Evolutionary conservation across 1,140 invertebrate species (phyloP), one percentile per base, ranked within the genome.

Genomic region (Drosophila ficusphila): DNA sequence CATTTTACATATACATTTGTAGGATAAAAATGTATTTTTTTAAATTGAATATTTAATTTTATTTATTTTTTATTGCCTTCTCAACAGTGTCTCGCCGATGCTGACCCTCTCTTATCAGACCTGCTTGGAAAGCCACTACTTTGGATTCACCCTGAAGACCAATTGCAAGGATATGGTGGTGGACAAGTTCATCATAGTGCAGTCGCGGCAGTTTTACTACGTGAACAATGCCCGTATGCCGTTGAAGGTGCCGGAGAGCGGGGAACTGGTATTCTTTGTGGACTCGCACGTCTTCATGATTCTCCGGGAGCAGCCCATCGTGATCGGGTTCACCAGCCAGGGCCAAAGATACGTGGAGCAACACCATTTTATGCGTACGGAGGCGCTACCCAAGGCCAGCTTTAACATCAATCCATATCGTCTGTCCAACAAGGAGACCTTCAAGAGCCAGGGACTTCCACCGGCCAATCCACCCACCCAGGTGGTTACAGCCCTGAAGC

Each of bases 311-410:
- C 79, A 85, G 51, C 89, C 89, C 4, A 90, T 90, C 48, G 62
- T 90, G 4, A 76, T 90, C 29, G 69, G 75, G 8, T 88, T 76
- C 11, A 52, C 68, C 16, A 60, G 44, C 7, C 36, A 62, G 25
- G 73, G 52, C 0, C 23, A 56, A 11, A 61, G 61, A 44, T 85
- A 70, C 53, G 71, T 90, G 27, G 89, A 90, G 27, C 85, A 90
- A 42, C 89, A 90, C 68, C 89, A 90, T 60, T 90, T 90, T 25
- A 86, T 90, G 86, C 76, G 76, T 7, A 79, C 79, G 3, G 68
- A 78, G 27, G 82, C 76, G 0, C 48, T 90, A 19, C 88, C 88
- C 3, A 81, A 71, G 52, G 72, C 75, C 9, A 34, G 38, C 4
- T 85, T 90, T 14, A 77, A 73, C 49, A 52, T 90, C 1, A 88